Evolutionary conservation across 2,888 invertebrate species (phyloP), one percentile per base, ranked within the genome.

Genomic region (Dexiosoma caninum): DNA sequence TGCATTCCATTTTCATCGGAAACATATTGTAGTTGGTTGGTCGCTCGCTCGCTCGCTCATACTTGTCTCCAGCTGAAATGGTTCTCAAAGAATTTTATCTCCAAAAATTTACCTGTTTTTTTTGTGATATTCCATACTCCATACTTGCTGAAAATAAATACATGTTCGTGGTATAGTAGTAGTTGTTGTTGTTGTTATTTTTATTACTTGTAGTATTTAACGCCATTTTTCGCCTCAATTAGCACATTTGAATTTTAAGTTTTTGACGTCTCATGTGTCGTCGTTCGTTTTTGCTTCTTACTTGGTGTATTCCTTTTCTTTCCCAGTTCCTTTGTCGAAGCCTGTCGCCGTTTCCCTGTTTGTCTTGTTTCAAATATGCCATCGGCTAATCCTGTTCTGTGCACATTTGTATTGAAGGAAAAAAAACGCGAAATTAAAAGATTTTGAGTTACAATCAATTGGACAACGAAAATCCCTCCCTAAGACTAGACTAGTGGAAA

Each of bases 141-240:
- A 37, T 70, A 69, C 69, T 59, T 70, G 35, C 27, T 27, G 37
- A 30, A 32, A 8, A 12, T 23, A 60, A 21, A 51, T 21, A 40
- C n/a, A n/a, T n/a, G n/a, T 69, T 44, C 44, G 12, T 37, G 19
- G 9, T 35, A n/a, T n/a, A n/a, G n/a, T n/a, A n/a, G n/a, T n/a
- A n/a, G 9, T 53, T 51, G 27, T 60, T 35, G n/a, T 59, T n/a
- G 35, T 51, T 62, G 35, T 21, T 35, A 16, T 16, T 12, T 40
- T 66, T 59, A 70, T 66, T 70, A 55, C 55, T 67, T 69, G 67
- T 77, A 77, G 67, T 72, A 81, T 81, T 81, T 81, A 77, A 81
- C 80, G 80, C 80, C 80, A 77, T 81, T 81, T 77, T 81, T 77
- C 80, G 80, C 80, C 77, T 81, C 80, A 81, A 81, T 81, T 81